Conservation (phyloP, 2,113 vertebrate species). For the Laticauda laticaudata region DNA sequence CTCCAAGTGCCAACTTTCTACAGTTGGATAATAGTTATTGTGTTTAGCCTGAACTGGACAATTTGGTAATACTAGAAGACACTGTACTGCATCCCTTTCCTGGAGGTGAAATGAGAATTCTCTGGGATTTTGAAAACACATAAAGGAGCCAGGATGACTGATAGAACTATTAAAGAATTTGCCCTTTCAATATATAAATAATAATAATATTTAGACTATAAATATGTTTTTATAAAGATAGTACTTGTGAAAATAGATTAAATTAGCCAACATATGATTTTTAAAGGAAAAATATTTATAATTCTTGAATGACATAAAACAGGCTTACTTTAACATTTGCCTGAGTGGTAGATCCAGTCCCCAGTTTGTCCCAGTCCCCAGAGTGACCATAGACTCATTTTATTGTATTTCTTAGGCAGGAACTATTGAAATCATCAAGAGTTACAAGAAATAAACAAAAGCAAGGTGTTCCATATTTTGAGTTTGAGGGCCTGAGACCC, state of each 20-base stretch:
- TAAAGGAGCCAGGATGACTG: conserved; percentile 6
- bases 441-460: not conserved
- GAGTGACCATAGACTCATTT: not conserved
- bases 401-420: not conserved
- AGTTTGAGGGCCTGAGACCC: not conserved
- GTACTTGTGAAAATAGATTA: not conserved
- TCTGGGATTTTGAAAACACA: not conserved
- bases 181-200: not conserved
- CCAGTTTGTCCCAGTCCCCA: not conserved
- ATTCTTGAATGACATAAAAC: not conserved
- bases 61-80: not conserved
- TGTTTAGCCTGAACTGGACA: conserved; percentile 4
- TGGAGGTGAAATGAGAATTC: not conserved
- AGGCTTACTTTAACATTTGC: not conserved
- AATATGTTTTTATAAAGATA: conserved; percentile 16
- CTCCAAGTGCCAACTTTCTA: not conserved
- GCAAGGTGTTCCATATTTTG: not conserved
- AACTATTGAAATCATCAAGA: not conserved
- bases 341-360: not conserved
- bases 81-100: not conserved
- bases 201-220: conserved; percentile 3
- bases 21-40: not conserved
- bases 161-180: not conserved
- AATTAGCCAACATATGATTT: conserved; percentile 6
- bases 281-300: not conserved